Conservation (phyloP, 2,888 invertebrate species). For the Atethmia centrago region DNA sequence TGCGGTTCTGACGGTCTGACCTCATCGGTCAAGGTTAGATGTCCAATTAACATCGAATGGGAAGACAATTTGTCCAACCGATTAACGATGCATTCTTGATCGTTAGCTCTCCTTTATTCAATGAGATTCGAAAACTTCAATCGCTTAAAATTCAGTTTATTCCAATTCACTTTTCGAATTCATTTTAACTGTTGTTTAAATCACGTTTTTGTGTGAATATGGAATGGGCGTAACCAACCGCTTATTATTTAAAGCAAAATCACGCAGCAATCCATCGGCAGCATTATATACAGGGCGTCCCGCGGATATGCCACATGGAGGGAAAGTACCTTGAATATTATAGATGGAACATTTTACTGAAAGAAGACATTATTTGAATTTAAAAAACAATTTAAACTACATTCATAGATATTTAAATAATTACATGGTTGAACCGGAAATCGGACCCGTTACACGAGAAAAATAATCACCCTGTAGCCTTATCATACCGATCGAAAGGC, state of each 20-base stretch:
- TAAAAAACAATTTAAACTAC: too few species aligned
- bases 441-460: too few species aligned
- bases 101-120: constrained; percentile 9
- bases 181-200: constrained; percentile 15
- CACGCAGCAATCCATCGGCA: not conserved
- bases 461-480: too few species aligned
- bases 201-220: constrained; percentile 14
- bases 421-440: too few species aligned
- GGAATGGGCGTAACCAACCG: not conserved
- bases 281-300: too few species aligned
- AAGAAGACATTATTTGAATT: too few species aligned
- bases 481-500: too few species aligned
- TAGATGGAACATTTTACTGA: too few species aligned
- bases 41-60: constrained; percentile 53
- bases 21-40: constrained; percentile 29
- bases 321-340: too few species aligned
- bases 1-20: constrained; percentile 10
- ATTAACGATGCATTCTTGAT: constrained; percentile 39
- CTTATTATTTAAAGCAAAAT: not conserved
- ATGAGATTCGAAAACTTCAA: constrained; percentile 22
- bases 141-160: constrained; percentile 39
- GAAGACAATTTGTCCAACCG: constrained; percentile 37
- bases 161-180: constrained; percentile 22
- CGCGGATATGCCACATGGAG: too few species aligned
- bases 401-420: too few species aligned